Percentiles rank a stretch among this genome's conserved stretches.
phyloP scores from a whole-genome alignment of 2,797 vertebrate genomes.

The Falco berigora region DNA sequence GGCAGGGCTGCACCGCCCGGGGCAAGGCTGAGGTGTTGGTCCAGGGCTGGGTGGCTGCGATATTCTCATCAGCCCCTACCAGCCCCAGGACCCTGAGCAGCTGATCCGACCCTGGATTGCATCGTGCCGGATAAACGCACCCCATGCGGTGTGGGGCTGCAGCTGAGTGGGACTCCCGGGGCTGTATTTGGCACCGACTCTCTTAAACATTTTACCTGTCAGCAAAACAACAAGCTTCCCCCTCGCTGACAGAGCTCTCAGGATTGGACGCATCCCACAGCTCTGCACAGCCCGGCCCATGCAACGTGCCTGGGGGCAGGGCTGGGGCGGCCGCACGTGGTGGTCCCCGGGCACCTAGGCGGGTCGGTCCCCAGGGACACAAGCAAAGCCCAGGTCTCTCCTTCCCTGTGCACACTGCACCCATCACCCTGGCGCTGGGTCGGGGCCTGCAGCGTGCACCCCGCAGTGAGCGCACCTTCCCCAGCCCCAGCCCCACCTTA shows the following conservation, averaged over 20 bases:
- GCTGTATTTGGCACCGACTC: not conserved
- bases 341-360: fast-evolving
- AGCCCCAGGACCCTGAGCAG: not conserved
- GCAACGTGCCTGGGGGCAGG: not conserved
- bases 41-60: not conserved
- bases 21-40: not conserved
- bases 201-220: not conserved
- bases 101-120: not conserved
- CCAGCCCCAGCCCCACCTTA: not conserved
- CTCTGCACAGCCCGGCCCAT: fast-evolving
- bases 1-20: not conserved
- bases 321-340: fast-evolving
- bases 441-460: fast-evolving
- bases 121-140: fast-evolving
- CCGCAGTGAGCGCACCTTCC: not conserved
- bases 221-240: not conserved
- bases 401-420: fast-evolving
- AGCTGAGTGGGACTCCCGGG: fast-evolving
- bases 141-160: fast-evolving
- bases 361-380: fast-evolving
- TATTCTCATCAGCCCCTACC: not conserved
- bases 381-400: fast-evolving
- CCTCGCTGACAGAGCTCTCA: fast-evolving
- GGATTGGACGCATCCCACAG: not conserved
- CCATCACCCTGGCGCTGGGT: not conserved